Evolutionary conservation across 2,888 invertebrate species (phyloP), one percentile per base, ranked within the genome.

Genomic region (Dryocosmus kuriphilus): DNA sequence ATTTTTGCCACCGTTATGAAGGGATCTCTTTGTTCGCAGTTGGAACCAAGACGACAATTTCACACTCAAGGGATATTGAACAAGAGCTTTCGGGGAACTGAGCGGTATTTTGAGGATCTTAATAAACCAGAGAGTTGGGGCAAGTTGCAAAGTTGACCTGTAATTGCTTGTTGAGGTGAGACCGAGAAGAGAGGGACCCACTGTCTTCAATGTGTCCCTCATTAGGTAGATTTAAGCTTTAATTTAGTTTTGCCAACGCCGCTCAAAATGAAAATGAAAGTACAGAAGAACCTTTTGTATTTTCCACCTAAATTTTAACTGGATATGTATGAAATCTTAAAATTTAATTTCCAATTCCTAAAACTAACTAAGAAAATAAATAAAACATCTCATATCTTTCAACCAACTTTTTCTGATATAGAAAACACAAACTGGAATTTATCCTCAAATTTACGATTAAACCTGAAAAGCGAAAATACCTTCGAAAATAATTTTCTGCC

Each of bases 121-220:
- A 63, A 63, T 63, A 35, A 35, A 35, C n/a, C 32, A 4, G n/a
- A 63, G 35, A 5, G 63, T 35, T n/a, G 22, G 63, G 5, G n/a
- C 35, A 63, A 38, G 32, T 63, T n/a, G 22, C 35, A 35, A 35
- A 22, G 60, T 60, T 24, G 4, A 14, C n/a, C n/a, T 63, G 32
- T 63, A 63, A 63, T 63, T 63, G 35, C 63, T 35, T 35, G 4
- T 22, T 35, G 35, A 63, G 63, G 32, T 35, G 63, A 30, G 32
- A 62, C 62, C 19, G 75, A 38, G 75, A 62, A 75, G 71, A 77
- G n/a, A 76, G 30, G 35, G 35, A 51, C 76, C 24, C 30, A 57
- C 77, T 62, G 67, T 80, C 79, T 75, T 60, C 75, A 79, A 82
- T 65, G 74, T 76, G 75, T 57, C 11, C 14, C 57, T 57, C 22